Base-by-base conservation (phyloP, 2,888 invertebrate species). In the Prosopocoilus inquinatus region DNA sequence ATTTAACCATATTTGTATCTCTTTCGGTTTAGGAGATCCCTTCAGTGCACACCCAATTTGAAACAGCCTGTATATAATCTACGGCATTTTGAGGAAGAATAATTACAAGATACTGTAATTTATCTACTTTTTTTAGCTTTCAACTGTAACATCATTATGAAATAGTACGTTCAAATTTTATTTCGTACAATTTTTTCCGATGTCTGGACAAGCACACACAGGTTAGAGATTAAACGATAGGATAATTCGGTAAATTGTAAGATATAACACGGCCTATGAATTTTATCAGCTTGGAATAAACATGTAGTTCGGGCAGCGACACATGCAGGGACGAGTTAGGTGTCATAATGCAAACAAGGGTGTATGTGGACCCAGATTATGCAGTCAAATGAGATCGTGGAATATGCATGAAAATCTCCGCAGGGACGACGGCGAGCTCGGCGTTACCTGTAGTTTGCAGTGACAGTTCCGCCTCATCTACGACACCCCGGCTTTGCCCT, bases 311-410 rank as follows among this genome's bases (percentile, higher is more conserved):
- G 20, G 20, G 20, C 20, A 28, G 20, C 20, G 46, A 41, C 41
- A 9, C 15, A 9, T 9, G 16, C 41, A 16, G 16, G n/a, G 15
- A 15, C 55, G 47, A 71, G 68, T 68, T 68, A 65, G 61, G 63
- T 68, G 71, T 72, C 71, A 72, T 66, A 66, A 69, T 9, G 33
- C 70, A 71, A 71, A 72, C 71, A 72, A 72, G 70, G 69, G 68
- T 68, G 68, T 67, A 67, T 67, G 68, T 65, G 67, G 68, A 63
- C 65, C 65, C 65, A 71, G 75, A 75, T 76, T 75, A 75, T 71
- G 71, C 70, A 75, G 75, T 75, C 74, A 74, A 75, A 76, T 75
- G 73, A 76, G 74, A 73, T 75, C 71, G 70, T 75, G 71, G 74
- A 75, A 76, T 76, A 76, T 76, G 74, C 74, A 76, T 75, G 75